Evolutionary conservation across 2,888 invertebrate species (phyloP).

Genomic region (Lepidocyrtoides sp.): DNA sequence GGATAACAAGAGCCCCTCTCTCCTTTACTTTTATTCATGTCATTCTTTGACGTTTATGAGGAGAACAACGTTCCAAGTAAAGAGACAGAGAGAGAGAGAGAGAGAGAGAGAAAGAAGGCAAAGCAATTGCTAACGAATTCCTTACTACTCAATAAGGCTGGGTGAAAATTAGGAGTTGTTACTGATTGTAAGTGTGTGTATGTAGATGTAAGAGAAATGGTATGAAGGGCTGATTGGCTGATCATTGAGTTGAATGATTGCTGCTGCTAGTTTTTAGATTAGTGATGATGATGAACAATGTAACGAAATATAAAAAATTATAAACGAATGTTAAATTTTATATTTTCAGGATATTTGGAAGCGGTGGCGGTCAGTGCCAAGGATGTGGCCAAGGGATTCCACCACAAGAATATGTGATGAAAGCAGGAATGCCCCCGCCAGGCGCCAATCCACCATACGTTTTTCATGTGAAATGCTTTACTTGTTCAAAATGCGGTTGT

Average conservation of each 20-base stretch:
- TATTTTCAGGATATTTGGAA: slow-evolving; percentile 94
- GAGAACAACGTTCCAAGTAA: neutral
- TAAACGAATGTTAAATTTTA: neutral
- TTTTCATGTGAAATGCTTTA: slow-evolving; percentile 98
- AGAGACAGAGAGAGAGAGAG: slow-evolving; percentile 21
- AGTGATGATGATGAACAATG: no score
- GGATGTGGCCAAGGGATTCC: slow-evolving; percentile 97
- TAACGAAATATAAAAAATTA: no score
- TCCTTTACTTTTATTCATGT: neutral
- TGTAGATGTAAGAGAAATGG: no score
- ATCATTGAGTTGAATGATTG: neutral
- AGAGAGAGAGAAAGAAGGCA: neutral
- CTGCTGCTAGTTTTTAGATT: no score
- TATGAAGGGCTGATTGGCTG: no score
- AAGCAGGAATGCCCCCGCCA: slow-evolving; percentile 89
- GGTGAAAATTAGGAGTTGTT: neutral
- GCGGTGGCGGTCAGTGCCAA: slow-evolving; percentile 93
- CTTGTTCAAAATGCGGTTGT: slow-evolving; percentile 96
- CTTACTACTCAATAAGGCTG: slow-evolving; percentile 6
- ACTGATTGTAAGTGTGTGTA: no score
- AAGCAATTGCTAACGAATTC: slow-evolving; percentile 42
- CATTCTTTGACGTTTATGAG: slow-evolving; percentile 23
- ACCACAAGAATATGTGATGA: slow-evolving; percentile 97
- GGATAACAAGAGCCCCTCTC: neutral
- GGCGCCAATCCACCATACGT: slow-evolving; percentile 89